These are phyloP conservation scores for Pocillopora damicornis DNA, from an alignment of 64 coral and sea anemone genomes.

Conservation along the genomic window DNA sequence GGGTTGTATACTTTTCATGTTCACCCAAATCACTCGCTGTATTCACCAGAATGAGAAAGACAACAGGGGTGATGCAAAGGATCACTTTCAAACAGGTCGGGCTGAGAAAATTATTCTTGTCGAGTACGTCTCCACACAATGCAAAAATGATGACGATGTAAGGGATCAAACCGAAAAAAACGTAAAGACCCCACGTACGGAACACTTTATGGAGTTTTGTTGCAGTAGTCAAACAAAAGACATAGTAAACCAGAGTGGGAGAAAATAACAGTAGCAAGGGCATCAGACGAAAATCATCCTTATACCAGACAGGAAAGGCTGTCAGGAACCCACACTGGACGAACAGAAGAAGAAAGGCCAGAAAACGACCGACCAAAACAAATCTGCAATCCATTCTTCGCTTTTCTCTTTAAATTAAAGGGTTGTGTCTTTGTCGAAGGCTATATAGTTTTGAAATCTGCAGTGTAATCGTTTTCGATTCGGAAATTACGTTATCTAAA, in stretches of 20 bases:
- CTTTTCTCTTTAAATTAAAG: not conserved
- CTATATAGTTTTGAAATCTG: too few relatives aligned
- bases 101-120: constrained; percentile 35
- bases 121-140: constrained; percentile 16
- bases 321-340: not conserved
- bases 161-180: not conserved
- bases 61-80: constrained; percentile 16
- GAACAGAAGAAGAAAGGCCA: not conserved
- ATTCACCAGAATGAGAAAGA: constrained; percentile 36
- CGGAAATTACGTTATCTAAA: too few relatives aligned
- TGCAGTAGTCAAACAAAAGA: not conserved
- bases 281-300: not conserved
- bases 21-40: constrained; percentile 2
- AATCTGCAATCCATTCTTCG: not conserved
- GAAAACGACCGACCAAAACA: not conserved
- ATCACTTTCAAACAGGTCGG: constrained; percentile 36
- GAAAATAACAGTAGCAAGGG: not conserved
- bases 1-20: not conserved
- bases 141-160: not conserved
- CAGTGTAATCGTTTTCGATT: too few relatives aligned
- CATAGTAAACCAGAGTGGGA: not conserved
- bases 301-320: not conserved
- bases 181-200: not conserved
- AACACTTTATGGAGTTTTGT: not conserved
- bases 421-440: not conserved